phyloP scores from a whole-genome alignment of 2,113 vertebrate genomes.

The Mormoops blainvillei region DNA sequence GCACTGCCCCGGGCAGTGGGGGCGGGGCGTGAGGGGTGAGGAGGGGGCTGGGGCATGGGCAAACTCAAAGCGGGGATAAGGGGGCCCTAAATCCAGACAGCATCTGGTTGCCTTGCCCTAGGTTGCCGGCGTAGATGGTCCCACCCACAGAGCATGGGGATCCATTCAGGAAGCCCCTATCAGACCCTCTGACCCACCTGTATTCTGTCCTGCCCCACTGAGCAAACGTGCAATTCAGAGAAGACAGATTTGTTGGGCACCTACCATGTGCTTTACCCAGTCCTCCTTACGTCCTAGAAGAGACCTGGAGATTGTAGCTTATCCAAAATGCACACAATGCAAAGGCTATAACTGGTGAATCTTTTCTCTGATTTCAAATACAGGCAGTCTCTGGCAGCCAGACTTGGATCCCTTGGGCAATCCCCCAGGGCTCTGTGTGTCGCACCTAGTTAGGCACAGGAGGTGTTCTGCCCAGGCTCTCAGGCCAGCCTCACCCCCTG shows the following conservation, averaged over 20 bases:
- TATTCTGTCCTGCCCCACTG: rapidly evolving
- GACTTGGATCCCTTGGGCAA: background rate
- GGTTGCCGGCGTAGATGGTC: background rate
- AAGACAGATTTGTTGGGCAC: background rate
- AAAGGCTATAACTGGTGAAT: background rate
- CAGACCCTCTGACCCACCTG: background rate
- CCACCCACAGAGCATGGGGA: background rate
- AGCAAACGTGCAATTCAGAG: background rate
- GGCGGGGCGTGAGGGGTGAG: too few species aligned
- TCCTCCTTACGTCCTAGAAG: background rate
- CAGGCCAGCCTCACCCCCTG: background rate
- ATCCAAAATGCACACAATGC: background rate
- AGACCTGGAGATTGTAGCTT: background rate
- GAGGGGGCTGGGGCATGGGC: too few species aligned
- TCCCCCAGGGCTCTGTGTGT: background rate
- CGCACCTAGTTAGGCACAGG: rapidly evolving
- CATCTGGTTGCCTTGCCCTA: background rate
- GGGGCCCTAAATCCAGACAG: background rate
- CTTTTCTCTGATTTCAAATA: background rate
- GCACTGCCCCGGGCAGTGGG: rapidly evolving
- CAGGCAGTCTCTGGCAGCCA: background rate
- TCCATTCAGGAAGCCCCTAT: background rate
- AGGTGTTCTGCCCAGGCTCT: background rate
- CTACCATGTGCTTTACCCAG: background rate
- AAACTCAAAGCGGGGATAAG: background rate